These are phyloP conservation scores for Cyprinodon brontotheroides DNA, from an alignment of 2,113 vertebrate species.

Conservation along the genomic window DNA sequence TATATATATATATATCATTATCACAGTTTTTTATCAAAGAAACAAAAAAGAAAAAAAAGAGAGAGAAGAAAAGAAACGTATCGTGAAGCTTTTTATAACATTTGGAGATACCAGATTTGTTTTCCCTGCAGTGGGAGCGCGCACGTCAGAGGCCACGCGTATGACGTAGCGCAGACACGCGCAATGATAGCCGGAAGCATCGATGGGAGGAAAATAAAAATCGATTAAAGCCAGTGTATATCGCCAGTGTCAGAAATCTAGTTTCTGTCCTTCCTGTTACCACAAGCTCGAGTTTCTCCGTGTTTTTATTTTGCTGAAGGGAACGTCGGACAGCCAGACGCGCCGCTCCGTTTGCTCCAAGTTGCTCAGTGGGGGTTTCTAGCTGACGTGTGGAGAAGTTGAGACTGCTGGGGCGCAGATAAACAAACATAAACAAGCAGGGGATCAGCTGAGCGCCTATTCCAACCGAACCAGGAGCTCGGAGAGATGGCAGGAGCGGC, in stretches of 20 bases:
- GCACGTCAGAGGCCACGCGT: conserved; percentile 65
- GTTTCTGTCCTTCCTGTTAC: conserved; percentile 28
- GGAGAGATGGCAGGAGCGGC: conserved; percentile 56
- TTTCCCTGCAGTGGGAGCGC: conserved; percentile 44
- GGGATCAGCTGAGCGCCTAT: conserved; percentile 67
- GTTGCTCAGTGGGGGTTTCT: conserved; percentile 71
- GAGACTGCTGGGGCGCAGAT: conserved; percentile 68
- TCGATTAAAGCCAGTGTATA: conserved; percentile 66
- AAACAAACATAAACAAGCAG: conserved; percentile 80
- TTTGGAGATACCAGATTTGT: background rate
- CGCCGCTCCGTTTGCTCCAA: conserved; percentile 52
- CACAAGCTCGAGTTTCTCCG: conserved; percentile 10
- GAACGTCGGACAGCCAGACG: conserved; percentile 22
- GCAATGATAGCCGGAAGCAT: conserved; percentile 80
- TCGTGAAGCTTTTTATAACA: background rate
- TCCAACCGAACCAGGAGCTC: conserved; percentile 61
- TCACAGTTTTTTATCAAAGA: background rate
- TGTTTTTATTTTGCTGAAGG: conserved; percentile 19
- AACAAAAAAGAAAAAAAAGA: no score
- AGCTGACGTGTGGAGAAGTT: conserved; percentile 78
- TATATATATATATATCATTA: no score
- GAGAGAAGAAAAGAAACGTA: background rate
- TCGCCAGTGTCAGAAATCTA: conserved; percentile 44
- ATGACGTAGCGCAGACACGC: conserved; percentile 73
- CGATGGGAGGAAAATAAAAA: conserved; percentile 78